Conservation (phyloP, 2,888 invertebrate genomes). For the Crocallis elinguaria region DNA sequence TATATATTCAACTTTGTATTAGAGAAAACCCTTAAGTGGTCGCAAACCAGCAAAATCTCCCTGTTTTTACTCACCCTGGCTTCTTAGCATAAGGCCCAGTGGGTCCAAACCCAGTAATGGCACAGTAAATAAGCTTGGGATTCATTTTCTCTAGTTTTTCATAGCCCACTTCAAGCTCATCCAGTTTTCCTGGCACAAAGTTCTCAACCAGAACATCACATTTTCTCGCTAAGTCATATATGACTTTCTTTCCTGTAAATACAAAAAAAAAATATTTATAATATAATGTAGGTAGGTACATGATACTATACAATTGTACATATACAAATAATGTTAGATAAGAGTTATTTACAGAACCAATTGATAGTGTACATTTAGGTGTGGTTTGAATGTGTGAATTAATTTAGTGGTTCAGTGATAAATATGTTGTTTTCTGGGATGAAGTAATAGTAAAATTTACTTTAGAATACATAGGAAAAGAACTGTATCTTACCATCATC, state of each 20-base stretch:
- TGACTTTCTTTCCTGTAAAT: slow-evolving; percentile 78
- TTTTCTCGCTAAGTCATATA: slow-evolving; percentile 89
- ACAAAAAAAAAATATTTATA: background rate
- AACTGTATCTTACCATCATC: slow-evolving; percentile 84
- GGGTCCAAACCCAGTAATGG: slow-evolving; percentile 96
- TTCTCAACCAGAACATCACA: slow-evolving; percentile 97
- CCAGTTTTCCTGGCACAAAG: slow-evolving; percentile 95
- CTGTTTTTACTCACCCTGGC: slow-evolving; percentile 86
- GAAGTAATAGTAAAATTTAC: too few species aligned
- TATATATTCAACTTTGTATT: too few species aligned
- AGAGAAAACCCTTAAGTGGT: too few species aligned
- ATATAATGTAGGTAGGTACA: too few species aligned
- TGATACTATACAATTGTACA: too few species aligned
- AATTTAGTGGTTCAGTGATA: too few species aligned
- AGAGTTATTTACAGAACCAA: too few species aligned
- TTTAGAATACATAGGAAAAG: too few species aligned
- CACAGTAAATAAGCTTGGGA: slow-evolving; percentile 95
- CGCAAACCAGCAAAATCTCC: background rate
- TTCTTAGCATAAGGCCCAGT: slow-evolving; percentile 93
- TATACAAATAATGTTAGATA: too few species aligned
- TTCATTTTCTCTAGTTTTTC: slow-evolving; percentile 87
- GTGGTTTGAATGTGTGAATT: too few species aligned
- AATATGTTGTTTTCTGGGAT: too few species aligned
- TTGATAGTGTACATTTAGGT: too few species aligned
- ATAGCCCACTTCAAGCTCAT: slow-evolving; percentile 91